These are phyloP conservation scores for Okamejei kenojei DNA, from an alignment of 2,797 vertebrate species.

Conservation along the genomic window DNA sequence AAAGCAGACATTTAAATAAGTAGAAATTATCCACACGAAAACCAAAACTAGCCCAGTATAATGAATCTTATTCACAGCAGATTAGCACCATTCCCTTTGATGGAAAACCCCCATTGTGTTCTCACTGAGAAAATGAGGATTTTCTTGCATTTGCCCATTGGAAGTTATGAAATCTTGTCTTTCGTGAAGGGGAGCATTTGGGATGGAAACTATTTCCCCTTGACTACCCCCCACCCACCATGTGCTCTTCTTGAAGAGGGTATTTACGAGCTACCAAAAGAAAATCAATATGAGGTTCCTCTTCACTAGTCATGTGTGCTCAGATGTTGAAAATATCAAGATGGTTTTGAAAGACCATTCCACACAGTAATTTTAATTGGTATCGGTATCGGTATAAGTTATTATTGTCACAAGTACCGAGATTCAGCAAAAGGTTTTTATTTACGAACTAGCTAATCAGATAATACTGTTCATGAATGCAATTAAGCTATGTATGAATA, in stretches of 20 bases:
- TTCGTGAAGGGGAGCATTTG: not conserved
- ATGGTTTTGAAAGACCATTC: not conserved
- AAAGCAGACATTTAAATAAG: not conserved
- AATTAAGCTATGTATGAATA: no score
- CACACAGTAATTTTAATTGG: not conserved
- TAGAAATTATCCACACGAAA: not conserved
- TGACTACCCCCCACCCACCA: not conserved
- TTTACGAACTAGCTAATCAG: no score
- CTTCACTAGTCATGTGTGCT: not conserved
- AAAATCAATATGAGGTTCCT: not conserved
- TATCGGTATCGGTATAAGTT: no score
- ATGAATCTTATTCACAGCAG: not conserved
- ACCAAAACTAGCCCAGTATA: not conserved
- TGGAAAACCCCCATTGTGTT: no score
- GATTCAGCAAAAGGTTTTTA: no score
- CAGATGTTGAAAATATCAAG: not conserved
- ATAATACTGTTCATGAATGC: no score
- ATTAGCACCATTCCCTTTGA: no score
- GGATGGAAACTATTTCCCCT: conserved; percentile 15
- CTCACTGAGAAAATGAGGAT: not conserved
- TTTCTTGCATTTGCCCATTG: not conserved
- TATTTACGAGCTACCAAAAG: not conserved
- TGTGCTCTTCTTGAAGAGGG: not conserved
- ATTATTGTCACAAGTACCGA: no score
- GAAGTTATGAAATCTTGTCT: not conserved